These are phyloP conservation scores for Dysdera silvatica DNA, from an alignment of 1,140 invertebrate genomes.

Conservation along the genomic window DNA sequence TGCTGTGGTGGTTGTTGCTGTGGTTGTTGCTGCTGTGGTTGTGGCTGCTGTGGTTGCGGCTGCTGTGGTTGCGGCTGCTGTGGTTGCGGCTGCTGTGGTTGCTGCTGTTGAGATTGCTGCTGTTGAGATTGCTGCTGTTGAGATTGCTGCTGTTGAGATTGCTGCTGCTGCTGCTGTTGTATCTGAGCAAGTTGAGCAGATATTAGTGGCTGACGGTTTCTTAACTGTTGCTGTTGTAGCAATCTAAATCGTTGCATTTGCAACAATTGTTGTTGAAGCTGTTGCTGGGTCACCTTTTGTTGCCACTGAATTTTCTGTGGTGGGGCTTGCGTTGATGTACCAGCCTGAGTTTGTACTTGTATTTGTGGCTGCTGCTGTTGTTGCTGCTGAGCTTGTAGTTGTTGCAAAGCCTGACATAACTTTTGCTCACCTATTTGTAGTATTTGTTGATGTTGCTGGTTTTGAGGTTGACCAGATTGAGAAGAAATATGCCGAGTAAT, in stretches of 20 bases:
- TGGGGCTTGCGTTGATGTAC: conserved; percentile 35
- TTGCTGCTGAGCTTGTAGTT: conserved; percentile 30
- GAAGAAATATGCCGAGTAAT: neutral
- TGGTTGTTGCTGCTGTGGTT: conserved; percentile 26
- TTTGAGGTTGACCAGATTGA: conserved; percentile 4
- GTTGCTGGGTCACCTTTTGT: conserved; percentile 13
- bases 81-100: conserved; percentile 29
- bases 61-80: conserved; percentile 30
- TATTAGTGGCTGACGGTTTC: conserved; percentile 26
- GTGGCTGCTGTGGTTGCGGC: conserved; percentile 9
- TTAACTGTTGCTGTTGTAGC: conserved; percentile 43
- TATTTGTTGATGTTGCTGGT: conserved; percentile 30
- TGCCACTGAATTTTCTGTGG: conserved; percentile 25
- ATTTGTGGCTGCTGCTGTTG: conserved; percentile 36
- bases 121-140: conserved; percentile 30
- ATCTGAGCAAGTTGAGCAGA: conserved; percentile 31
- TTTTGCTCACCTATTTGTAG: conserved; percentile 25
- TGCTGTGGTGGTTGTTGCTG: conserved; percentile 26
- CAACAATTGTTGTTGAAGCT: conserved; percentile 8
- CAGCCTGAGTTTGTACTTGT: conserved; percentile 40
- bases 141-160: conserved; percentile 3
- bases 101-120: neutral
- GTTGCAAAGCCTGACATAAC: conserved; percentile 28
- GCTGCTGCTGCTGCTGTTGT: conserved; percentile 30
- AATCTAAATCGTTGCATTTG: conserved; percentile 29